Percentiles rank a stretch among this genome's conserved stretches.
Conservation (phyloP, 2,113 vertebrate species). For the Phalacrocorax pelagicus region DNA sequence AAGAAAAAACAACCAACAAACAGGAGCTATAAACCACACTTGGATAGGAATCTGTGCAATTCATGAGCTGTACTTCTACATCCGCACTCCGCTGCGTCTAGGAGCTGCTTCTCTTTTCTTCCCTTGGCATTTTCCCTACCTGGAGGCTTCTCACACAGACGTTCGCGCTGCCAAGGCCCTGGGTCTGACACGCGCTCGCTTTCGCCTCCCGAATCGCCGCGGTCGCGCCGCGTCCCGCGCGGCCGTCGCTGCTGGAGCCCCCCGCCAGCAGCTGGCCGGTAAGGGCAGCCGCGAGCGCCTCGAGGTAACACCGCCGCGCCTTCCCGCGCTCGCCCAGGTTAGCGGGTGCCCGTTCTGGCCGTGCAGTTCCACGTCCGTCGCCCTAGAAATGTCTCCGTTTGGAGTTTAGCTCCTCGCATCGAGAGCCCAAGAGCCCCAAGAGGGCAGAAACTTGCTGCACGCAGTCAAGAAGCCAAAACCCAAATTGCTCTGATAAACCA, state of each 20-base stretch:
- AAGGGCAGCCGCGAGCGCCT: neutral
- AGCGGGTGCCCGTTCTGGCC: neutral
- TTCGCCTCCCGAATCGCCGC: neutral
- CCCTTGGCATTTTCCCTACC: neutral
- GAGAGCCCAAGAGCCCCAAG: neutral
- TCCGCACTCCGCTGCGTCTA: neutral
- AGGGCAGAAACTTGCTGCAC: neutral
- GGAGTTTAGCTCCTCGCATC: neutral
- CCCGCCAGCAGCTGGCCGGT: neutral
- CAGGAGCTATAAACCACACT: neutral
- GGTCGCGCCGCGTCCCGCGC: accelerated
- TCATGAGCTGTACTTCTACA: neutral
- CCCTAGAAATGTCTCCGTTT: neutral
- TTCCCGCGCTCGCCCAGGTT: neutral
- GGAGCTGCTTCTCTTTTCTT: neutral
- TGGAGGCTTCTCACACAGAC: neutral
- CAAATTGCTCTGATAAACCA: neutral
- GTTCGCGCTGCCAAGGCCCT: neutral
- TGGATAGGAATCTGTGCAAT: neutral
- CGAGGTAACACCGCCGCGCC: accelerated
- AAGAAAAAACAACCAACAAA: neutral
- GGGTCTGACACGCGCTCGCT: neutral
- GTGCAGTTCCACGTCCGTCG: accelerated
- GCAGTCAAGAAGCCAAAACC: neutral
- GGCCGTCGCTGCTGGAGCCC: neutral